Conservation (phyloP, 2,113 vertebrate species). For the Lepisosteus oculatus region DNA sequence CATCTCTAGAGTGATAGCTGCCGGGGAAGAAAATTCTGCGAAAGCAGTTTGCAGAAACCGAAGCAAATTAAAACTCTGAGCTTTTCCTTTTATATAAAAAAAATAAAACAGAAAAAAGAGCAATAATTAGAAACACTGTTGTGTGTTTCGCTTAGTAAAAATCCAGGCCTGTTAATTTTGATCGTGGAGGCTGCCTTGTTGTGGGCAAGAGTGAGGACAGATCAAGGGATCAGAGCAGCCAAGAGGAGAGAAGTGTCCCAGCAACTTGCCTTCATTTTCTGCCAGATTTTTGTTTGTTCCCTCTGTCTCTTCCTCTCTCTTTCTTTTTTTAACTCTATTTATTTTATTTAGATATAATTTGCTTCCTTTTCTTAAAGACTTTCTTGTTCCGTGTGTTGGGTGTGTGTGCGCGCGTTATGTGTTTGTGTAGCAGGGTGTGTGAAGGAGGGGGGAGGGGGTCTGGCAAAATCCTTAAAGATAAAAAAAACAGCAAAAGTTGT, state of each 20-base stretch:
- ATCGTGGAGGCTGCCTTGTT: conserved; percentile 64
- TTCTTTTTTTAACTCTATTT: conserved; percentile 29
- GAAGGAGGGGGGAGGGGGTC: conserved; percentile 11
- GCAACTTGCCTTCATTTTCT: conserved; percentile 48
- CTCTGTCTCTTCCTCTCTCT: conserved; percentile 11
- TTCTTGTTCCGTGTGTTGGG: conserved; percentile 25
- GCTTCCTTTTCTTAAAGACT: conserved; percentile 28
- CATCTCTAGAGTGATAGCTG: conserved; percentile 50
- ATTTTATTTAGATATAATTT: conserved; percentile 50
- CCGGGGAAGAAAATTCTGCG: conserved; percentile 29
- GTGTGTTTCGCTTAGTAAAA: conserved; percentile 63
- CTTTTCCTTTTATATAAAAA: conserved; percentile 16
- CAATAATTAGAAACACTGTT: conserved; percentile 42
- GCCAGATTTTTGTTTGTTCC: conserved; percentile 42
- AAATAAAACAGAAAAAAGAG: conserved; percentile 36
- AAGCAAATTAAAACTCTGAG: conserved; percentile 8
- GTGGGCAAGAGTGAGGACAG: conserved; percentile 58
- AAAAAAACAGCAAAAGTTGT: background rate
- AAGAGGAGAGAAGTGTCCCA: conserved; percentile 57
- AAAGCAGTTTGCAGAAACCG: background rate
- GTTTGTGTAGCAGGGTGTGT: conserved; percentile 12
- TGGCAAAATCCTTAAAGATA: conserved; percentile 9
- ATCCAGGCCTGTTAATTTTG: conserved; percentile 74
- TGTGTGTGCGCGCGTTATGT: background rate
- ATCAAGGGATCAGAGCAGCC: conserved; percentile 64